Conservation (phyloP, 1,140 invertebrate species). For the Drosophila bifasciata region DNA sequence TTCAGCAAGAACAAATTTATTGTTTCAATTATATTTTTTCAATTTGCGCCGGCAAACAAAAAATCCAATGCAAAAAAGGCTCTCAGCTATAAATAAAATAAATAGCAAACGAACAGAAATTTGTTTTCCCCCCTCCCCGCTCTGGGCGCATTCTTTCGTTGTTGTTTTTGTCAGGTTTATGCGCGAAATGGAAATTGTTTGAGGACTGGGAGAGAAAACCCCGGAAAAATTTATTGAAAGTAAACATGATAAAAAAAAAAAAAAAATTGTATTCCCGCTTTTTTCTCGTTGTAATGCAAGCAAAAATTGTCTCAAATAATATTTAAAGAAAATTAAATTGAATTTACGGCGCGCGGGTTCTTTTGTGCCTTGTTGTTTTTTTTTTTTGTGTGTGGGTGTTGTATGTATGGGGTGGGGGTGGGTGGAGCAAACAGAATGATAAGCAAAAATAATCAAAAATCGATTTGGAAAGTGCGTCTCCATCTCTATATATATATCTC, state of each 20-base stretch:
- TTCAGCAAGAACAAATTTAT: slow-evolving; percentile 61
- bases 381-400: background rate
- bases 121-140: slow-evolving; percentile 21
- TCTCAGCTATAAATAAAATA: slow-evolving; percentile 77
- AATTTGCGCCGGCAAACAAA: slow-evolving; percentile 80
- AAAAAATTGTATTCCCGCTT: slow-evolving; percentile 60
- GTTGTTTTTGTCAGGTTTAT: slow-evolving; percentile 56
- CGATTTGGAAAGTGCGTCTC: slow-evolving; percentile 74
- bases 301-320: slow-evolving; percentile 79
- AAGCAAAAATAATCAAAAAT: slow-evolving; percentile 81
- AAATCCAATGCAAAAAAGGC: slow-evolving; percentile 68
- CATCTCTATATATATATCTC: slow-evolving; percentile 22
- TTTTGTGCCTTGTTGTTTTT: slow-evolving; percentile 16
- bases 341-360: slow-evolving; percentile 63
- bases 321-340: slow-evolving; percentile 83
- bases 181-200: slow-evolving; percentile 52
- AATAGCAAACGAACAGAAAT: slow-evolving; percentile 63
- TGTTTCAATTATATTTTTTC: slow-evolving; percentile 81
- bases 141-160: background rate
- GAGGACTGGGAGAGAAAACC: background rate
- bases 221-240: slow-evolving; percentile 71
- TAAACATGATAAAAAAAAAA: slow-evolving; percentile 75
- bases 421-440: slow-evolving; percentile 57
- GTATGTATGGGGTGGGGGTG: background rate
- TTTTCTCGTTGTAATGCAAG: slow-evolving; percentile 58